Percentiles rank a stretch among this genome's conserved stretches.
Conservation (phyloP, 1,140 invertebrate species). For the Thaumetopoea pityocampa region DNA sequence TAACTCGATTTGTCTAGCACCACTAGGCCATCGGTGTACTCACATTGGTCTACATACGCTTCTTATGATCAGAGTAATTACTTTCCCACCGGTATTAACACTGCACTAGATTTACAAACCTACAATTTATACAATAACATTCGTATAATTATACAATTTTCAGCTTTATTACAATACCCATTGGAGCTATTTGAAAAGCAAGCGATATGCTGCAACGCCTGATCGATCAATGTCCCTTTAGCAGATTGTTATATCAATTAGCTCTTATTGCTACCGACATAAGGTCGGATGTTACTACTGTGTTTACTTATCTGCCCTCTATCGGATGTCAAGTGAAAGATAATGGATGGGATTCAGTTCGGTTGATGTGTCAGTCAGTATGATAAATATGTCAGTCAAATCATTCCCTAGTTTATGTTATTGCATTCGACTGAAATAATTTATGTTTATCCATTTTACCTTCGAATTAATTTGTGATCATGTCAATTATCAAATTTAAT, state of each 20-base stretch:
- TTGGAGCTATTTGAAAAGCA: not conserved
- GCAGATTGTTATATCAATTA: constrained; percentile 4
- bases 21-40: too few species aligned
- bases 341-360: constrained; percentile 32
- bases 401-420: not conserved
- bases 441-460: not conserved
- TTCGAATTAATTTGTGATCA: not conserved
- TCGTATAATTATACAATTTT: not conserved
- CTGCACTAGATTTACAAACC: constrained; percentile 16
- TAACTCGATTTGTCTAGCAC: too few species aligned
- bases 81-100: constrained; percentile 13
- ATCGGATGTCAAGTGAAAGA: constrained; percentile 45
- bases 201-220: constrained; percentile 1
- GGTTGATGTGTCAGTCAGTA: constrained; percentile 30
- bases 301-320: constrained; percentile 23
- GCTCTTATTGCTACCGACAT: constrained; percentile 4
- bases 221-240: constrained; percentile 25
- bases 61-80: too few species aligned
- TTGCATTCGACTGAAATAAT: constrained; percentile 2
- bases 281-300: constrained; percentile 13
- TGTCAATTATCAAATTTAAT: not conserved
- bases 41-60: too few species aligned
- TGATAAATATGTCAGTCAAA: constrained; percentile 34
- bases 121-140: constrained; percentile 4
- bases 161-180: not conserved